phyloP scores from a whole-genome alignment of 2,888 invertebrate species.

The Calameuta filiformis region DNA sequence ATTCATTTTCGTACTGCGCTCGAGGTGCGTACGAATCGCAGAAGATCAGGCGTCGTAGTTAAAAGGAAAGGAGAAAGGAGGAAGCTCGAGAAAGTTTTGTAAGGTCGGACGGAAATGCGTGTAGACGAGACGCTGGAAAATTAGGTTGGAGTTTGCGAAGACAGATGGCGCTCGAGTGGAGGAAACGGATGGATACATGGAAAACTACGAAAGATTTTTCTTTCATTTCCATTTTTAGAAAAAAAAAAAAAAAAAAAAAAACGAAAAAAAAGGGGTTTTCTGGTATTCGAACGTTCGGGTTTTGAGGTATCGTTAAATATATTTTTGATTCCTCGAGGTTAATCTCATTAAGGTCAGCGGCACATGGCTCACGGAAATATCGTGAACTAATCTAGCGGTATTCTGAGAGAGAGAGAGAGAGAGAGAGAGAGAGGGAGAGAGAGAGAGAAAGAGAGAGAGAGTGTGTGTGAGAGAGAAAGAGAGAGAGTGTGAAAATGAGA shows the following conservation, averaged over 20 bases:
- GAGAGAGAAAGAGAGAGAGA: not conserved
- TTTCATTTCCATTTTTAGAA: not conserved
- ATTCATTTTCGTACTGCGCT: not conserved
- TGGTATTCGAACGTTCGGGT: not conserved
- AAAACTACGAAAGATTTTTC: not conserved
- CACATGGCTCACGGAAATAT: not conserved
- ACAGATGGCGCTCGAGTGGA: not conserved
- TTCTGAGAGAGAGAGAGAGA: not conserved
- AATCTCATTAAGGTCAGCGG: not conserved
- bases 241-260: not conserved
- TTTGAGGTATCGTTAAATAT: not conserved
- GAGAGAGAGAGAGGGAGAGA: slow-evolving; percentile 2
- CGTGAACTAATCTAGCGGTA: not conserved
- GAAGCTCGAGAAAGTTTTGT: not conserved
- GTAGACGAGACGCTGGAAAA: not conserved
- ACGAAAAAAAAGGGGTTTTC: not conserved
- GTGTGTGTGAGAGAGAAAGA: slow-evolving; percentile 3
- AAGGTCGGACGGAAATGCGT: not conserved
- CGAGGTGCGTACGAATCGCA: not conserved
- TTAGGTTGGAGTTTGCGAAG: not conserved
- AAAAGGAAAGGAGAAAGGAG: not conserved
- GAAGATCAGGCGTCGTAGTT: not conserved
- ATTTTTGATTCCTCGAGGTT: not conserved
- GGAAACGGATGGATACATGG: not conserved
- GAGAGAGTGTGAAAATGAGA: slow-evolving; percentile 9